phyloP scores from a whole-genome alignment of 2,113 vertebrate species.

The Pontoporia blainvillei region DNA sequence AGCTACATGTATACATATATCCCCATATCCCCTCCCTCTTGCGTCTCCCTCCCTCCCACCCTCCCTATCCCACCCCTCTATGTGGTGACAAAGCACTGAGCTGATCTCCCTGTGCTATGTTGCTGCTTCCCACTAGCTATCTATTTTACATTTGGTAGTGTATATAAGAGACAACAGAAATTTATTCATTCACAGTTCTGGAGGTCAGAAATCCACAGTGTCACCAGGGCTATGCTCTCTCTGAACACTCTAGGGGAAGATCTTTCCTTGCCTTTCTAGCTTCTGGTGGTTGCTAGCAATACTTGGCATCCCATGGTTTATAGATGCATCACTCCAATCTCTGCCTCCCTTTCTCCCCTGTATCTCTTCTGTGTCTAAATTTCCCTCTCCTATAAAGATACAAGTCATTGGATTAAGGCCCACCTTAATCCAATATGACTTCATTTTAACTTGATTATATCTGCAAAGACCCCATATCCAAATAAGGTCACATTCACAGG shows the following conservation, averaged over 20 bases:
- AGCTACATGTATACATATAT: no score
- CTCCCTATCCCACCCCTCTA: no score
- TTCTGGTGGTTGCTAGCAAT: background rate
- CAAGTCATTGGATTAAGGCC: background rate
- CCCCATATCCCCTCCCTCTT: no score
- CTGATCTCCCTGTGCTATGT: no score
- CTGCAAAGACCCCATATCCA: background rate
- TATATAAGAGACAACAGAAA: background rate
- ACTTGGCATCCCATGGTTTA: background rate
- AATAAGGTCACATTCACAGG: background rate
- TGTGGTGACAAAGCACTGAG: no score
- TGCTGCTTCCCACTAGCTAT: no score
- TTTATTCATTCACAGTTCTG: background rate
- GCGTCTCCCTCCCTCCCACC: no score
- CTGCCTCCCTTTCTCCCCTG: background rate
- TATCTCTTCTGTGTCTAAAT: background rate
- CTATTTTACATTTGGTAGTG: no score
- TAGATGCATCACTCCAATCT: background rate
- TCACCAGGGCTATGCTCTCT: background rate
- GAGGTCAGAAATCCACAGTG: background rate
- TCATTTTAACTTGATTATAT: background rate
- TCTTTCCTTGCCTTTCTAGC: background rate
- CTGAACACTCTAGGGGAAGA: background rate
- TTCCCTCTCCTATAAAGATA: background rate
- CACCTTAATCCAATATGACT: background rate